Evolutionary conservation across 1,140 invertebrate species (phyloP).

Genomic region (Drosophila mayri): DNA sequence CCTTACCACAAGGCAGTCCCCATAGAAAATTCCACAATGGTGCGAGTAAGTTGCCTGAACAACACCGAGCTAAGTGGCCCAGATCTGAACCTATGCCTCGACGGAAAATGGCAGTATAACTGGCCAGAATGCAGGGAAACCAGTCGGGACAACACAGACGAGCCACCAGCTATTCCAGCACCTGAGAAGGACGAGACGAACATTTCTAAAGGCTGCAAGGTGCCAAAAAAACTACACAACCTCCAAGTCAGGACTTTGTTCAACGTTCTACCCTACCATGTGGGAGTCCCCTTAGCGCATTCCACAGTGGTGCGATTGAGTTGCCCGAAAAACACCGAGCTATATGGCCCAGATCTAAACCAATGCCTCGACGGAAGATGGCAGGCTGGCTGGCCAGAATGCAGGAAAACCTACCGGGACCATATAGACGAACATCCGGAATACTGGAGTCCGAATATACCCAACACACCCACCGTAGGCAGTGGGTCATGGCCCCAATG

Average conservation of each 20-base stretch:
- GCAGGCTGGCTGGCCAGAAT: neutral
- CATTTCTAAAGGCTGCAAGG: neutral
- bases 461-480: too few species aligned
- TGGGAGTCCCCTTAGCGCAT: neutral
- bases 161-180: too few species aligned
- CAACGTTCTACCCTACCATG: neutral
- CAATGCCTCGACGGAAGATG: neutral
- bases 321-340: neutral
- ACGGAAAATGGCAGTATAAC: neutral
- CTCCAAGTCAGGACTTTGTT: neutral
- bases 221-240: neutral
- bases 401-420: neutral
- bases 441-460: slow-evolving; percentile 2
- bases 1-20: neutral
- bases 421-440: slow-evolving; percentile 84
- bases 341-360: neutral
- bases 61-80: neutral
- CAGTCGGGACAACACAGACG: too few species aligned
- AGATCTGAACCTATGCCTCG: neutral
- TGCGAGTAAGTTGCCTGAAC: neutral
- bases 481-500: neutral
- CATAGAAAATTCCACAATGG: neutral
- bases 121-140: neutral
- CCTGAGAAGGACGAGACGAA: too few species aligned
- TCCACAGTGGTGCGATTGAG: neutral